phyloP scores from a whole-genome alignment of 2,888 invertebrate genomes.

The Megastigmus dorsalis region DNA sequence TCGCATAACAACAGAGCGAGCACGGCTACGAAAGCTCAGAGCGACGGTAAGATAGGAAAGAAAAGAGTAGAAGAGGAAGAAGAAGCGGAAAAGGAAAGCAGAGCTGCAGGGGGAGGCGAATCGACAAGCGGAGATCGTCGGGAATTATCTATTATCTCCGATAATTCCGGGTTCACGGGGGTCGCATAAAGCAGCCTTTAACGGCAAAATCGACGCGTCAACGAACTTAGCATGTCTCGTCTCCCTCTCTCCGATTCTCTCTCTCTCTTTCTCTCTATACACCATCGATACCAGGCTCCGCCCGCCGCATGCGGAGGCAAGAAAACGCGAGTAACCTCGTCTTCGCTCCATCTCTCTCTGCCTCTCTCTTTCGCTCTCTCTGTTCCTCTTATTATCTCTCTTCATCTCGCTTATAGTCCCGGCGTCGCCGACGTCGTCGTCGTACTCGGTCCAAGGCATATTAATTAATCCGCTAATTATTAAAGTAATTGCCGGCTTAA shows the following conservation, averaged over 20 bases:
- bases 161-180: background rate
- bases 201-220: conserved; percentile 41
- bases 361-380: background rate
- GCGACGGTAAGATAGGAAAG: too few relatives aligned
- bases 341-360: background rate
- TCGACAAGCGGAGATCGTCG: too few relatives aligned
- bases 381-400: background rate
- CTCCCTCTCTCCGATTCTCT: background rate
- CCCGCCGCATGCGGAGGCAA: too few relatives aligned
- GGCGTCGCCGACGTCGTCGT: background rate
- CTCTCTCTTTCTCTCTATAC: background rate
- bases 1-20: too few relatives aligned
- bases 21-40: too few relatives aligned
- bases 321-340: too few relatives aligned
- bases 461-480: conserved; percentile 60
- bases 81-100: too few relatives aligned
- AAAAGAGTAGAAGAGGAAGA: too few relatives aligned
- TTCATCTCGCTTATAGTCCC: background rate
- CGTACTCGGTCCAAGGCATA: conserved; percentile 42
- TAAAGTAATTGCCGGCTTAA: conserved; percentile 68
- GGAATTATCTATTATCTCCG: conserved; percentile 5
- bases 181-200: conserved; percentile 11
- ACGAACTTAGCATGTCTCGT: conserved; percentile 29
- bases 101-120: too few relatives aligned
- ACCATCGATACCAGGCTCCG: background rate